These are phyloP conservation scores for Drosophila demipolita DNA, from an alignment of 2,888 invertebrate genomes.

Conservation along the genomic window DNA sequence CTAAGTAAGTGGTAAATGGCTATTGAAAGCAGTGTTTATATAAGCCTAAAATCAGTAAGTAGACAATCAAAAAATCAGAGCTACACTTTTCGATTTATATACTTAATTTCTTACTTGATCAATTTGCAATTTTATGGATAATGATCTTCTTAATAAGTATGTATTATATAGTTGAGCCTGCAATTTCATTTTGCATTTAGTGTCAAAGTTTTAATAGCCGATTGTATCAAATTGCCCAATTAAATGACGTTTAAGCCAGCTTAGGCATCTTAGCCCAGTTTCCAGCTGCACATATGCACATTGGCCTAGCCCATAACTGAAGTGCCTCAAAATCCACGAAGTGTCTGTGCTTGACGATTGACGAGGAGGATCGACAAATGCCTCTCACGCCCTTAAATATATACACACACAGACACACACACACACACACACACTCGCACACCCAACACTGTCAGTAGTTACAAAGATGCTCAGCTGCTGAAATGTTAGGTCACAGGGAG, in stretches of 20 bases:
- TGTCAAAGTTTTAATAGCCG: not conserved
- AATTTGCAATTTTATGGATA: not conserved
- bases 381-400: conserved; percentile 31
- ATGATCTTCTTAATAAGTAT: not conserved
- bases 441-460: conserved; percentile 13
- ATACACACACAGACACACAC: conserved; percentile 18
- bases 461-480: conserved; percentile 6
- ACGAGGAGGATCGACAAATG: conserved; percentile 37
- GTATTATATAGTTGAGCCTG: not conserved
- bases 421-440: conserved; percentile 13
- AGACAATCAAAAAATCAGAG: not conserved
- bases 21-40: not conserved
- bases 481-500: conserved; percentile 11
- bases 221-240: conserved; percentile 4
- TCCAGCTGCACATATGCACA: conserved; percentile 16
- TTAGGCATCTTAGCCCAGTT: conserved; percentile 21
- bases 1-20: not conserved
- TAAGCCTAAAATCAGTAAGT: not conserved
- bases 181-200: not conserved
- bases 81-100: not conserved
- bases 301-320: conserved; percentile 46
- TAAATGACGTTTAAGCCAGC: conserved; percentile 3
- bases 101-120: not conserved
- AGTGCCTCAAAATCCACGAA: conserved; percentile 26
- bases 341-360: conserved; percentile 20